Conservation (phyloP, 2,797 vertebrate species). For the Triplophysa bombifrons region DNA sequence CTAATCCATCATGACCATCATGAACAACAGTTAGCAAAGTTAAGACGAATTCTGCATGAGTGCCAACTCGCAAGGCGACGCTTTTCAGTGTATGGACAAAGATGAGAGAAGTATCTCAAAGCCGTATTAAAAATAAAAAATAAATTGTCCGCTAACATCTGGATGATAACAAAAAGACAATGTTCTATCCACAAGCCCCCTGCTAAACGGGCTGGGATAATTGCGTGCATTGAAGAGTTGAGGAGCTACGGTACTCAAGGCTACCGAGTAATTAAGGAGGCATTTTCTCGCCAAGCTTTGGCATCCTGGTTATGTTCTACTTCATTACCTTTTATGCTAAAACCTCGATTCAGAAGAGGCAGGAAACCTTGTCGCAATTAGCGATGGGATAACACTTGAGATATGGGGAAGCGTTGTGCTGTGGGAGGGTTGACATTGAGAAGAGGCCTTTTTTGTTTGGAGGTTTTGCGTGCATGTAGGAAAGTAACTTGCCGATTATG, state of each 20-base stretch:
- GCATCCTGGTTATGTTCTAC: constrained; percentile 79
- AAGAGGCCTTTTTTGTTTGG: constrained; percentile 37
- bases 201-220: constrained; percentile 79
- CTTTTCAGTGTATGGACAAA: constrained; percentile 28
- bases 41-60: background rate
- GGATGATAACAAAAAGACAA: constrained; percentile 63
- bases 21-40: constrained; percentile 26
- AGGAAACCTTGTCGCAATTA: constrained; percentile 78
- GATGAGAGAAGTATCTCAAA: constrained; percentile 56
- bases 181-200: constrained; percentile 68
- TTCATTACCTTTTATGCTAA: constrained; percentile 82
- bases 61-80: background rate
- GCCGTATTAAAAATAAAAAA: constrained; percentile 47
- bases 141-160: constrained; percentile 62
- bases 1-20: constrained; percentile 35
- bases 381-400: constrained; percentile 70
- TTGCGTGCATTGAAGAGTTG: constrained; percentile 71
- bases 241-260: constrained; percentile 75
- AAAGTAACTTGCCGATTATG: constrained; percentile 15
- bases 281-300: constrained; percentile 78
- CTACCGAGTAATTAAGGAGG: constrained; percentile 83
- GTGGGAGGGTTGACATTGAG: constrained; percentile 42
- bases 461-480: constrained; percentile 20
- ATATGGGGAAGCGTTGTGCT: constrained; percentile 24
- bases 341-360: constrained; percentile 78